Evolutionary conservation across 1,140 invertebrate species (phyloP), one percentile per base, ranked within the genome.

Genomic region (Drosophila biarmipes): DNA sequence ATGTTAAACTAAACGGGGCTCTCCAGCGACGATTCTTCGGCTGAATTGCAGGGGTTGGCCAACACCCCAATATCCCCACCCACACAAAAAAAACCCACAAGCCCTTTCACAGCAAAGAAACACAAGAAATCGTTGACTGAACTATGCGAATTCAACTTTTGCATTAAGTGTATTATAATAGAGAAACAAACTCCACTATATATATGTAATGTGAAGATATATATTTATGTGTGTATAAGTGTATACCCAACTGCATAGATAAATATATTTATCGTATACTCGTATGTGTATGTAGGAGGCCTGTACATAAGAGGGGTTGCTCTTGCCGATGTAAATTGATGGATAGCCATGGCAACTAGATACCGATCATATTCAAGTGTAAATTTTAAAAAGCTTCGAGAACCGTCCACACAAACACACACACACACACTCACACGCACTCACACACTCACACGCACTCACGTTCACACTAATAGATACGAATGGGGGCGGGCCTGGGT

Each of bases 401-500:
- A 76, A 91, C 90, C 90, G 90, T 91, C 90, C 90, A 91, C 90
- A 80, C 78, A 86, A 84, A 75, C 71, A 69, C 24, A n/a, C n/a
- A n/a, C n/a, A n/a, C n/a, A n/a, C n/a, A 62, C 52, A 45, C 37
- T 43, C 46, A 59, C 35, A 43, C n/a, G 24, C 31, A 67, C 45
- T 11, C 14, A 12, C 14, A 62, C 52, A 45, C 37, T 43, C 46
- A 59, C 35, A 43, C n/a, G 24, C 31, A 67, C 45, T 11, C 14
- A 12, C 14, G 21, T 12, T 49, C 19, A 57, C 27, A 24, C 11
- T 27, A 10, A 38, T 21, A 27, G 19, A 37, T 11, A 29, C 27
- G 19, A 4, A 1, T 2, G 43, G 43, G 15, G 15, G n/a, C 1
- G 8, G 4, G n/a, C 15, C 24, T n/a, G 4, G 15, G 21, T 11